These are phyloP conservation scores for Pristionchus maxplancki DNA, from an alignment of 2,888 invertebrate species.

Conservation along the genomic window DNA sequence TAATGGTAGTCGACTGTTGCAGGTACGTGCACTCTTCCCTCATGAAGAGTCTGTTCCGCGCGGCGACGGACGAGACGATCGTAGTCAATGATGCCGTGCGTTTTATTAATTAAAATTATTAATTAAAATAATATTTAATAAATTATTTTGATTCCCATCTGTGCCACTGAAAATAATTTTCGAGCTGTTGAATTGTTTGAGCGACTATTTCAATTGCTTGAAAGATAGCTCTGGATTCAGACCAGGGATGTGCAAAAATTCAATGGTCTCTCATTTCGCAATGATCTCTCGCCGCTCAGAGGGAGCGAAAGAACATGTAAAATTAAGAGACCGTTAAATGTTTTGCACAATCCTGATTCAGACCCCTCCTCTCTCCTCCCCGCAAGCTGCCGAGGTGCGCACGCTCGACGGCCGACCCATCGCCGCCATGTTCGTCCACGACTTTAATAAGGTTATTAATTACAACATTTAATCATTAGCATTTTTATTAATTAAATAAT, in stretches of 20 bases:
- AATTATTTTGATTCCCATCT: no score
- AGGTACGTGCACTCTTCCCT: constrained; percentile 46
- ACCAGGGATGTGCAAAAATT: no score
- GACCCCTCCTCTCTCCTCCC: constrained; percentile 10
- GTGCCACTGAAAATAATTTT: no score
- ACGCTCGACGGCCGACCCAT: constrained; percentile 46
- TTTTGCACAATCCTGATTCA: no score
- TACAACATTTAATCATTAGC: background rate
- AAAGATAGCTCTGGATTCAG: no score
- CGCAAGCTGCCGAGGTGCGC: constrained; percentile 15
- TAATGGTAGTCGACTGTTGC: background rate
- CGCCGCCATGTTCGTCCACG: constrained; percentile 90
- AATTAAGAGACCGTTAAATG: no score
- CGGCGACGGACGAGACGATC: constrained; percentile 12
- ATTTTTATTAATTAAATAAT: background rate
- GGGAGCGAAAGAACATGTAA: no score
- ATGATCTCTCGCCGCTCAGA: no score
- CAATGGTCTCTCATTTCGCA: no score
- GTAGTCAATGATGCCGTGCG: constrained; percentile 15
- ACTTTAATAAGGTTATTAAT: constrained; percentile 87
- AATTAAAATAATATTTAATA: no score
- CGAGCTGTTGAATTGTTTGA: no score
- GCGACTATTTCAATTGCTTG: no score
- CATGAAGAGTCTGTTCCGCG: constrained; percentile 35
- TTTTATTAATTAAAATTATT: background rate